Percentiles rank a stretch among this genome's conserved stretches.
These are phyloP conservation scores for Tanytarsus gracilentus DNA, from an alignment of 2,888 invertebrate genomes.

Conservation along the genomic window DNA sequence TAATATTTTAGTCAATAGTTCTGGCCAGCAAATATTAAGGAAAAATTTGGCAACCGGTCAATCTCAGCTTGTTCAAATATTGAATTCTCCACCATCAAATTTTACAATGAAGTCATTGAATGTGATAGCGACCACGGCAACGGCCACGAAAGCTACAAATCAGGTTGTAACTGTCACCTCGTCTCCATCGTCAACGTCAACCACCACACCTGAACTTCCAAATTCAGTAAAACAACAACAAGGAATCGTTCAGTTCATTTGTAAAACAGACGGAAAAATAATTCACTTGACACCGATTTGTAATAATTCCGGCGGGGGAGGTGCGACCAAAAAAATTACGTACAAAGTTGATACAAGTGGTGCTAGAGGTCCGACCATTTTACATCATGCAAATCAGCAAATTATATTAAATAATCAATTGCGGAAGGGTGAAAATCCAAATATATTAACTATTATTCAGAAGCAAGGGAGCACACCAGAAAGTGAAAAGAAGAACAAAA, in stretches of 20 bases:
- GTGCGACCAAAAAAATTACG: conserved; percentile 38
- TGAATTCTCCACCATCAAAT: conserved; percentile 29
- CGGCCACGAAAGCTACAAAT: background rate
- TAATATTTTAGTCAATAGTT: background rate
- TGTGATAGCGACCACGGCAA: background rate
- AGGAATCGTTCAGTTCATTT: conserved; percentile 53
- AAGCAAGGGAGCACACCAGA: conserved; percentile 14
- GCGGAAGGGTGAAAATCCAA: conserved; percentile 16
- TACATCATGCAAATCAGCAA: conserved; percentile 33
- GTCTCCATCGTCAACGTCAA: conserved; percentile 35
- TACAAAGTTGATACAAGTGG: conserved; percentile 37
- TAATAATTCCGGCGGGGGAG: conserved; percentile 45
- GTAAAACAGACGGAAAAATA: conserved; percentile 54
- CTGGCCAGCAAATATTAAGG: background rate
- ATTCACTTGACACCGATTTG: conserved; percentile 49
- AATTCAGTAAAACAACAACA: conserved; percentile 39
- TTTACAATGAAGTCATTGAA: conserved; percentile 17
- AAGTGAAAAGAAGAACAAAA: conserved; percentile 27
- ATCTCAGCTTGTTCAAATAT: conserved; percentile 28
- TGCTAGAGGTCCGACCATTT: conserved; percentile 32
- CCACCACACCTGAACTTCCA: conserved; percentile 35
- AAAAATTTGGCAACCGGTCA: background rate
- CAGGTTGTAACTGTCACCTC: background rate
- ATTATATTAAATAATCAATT: conserved; percentile 22
- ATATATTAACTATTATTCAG: conserved; percentile 32